Conservation (phyloP, 2,888 invertebrate genomes). For the Synanthedon andrenaeformis region DNA sequence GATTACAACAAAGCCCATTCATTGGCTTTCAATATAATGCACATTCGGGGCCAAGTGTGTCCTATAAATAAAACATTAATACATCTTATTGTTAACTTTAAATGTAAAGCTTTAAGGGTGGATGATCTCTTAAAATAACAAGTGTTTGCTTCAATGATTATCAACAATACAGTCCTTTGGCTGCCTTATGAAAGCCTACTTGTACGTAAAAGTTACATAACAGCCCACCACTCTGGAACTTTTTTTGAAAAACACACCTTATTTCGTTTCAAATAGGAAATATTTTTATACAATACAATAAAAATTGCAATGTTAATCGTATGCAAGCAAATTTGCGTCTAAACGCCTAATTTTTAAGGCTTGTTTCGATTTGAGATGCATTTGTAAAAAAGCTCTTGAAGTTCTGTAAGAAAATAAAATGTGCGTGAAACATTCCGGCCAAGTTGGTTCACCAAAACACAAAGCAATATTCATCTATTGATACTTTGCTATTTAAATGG, state of each 20-base stretch:
- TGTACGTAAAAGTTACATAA: not conserved
- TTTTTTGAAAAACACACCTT: not conserved
- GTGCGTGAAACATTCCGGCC: conserved; percentile 67
- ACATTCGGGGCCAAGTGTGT: conserved; percentile 56
- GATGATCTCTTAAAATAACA: conserved; percentile 72
- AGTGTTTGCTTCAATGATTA: conserved; percentile 72
- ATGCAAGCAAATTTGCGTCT: not conserved
- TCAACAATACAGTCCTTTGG: conserved; percentile 66
- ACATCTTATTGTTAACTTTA: conserved; percentile 55
- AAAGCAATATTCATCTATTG: conserved; percentile 65
- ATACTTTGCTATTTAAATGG: conserved; percentile 66
- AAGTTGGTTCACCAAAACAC: conserved; percentile 66
- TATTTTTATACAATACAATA: too few relatives aligned
- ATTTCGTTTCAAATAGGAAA: not conserved
- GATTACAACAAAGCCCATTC: conserved; percentile 31
- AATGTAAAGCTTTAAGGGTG: conserved; percentile 62
- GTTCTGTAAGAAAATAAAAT: conserved; percentile 49
- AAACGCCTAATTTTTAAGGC: conserved; percentile 6
- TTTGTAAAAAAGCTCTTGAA: conserved; percentile 19
- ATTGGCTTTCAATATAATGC: conserved; percentile 38
- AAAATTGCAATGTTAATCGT: too few relatives aligned
- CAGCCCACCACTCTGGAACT: not conserved
- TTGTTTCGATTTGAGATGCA: conserved; percentile 10
- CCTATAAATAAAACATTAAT: conserved; percentile 68
- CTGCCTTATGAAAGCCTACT: conserved; percentile 62